Evolutionary conservation across 2,113 vertebrate genomes (phyloP), one percentile per base, ranked within the genome.

Genomic region (Saguinus imperator): DNA sequence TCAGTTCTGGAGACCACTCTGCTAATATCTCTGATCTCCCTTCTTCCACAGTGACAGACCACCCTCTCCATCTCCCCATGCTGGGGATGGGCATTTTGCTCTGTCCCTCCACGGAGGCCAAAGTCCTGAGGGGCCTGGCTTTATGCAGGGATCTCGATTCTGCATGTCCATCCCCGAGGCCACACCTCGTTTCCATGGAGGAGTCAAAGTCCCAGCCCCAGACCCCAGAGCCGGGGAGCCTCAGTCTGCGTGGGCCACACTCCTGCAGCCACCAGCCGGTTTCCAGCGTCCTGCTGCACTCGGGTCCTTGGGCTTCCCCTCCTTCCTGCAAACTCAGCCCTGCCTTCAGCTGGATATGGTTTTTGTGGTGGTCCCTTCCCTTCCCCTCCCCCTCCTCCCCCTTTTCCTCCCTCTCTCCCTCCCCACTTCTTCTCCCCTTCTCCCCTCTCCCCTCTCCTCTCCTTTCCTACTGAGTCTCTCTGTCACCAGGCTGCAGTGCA

Each of bases 41-140:
- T 35, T 85, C 43, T 23, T 17, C n/a, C 79, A 17, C 10, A 2
- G 11, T 48, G 18, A 25, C 8, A 37, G n/a, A 23, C 1, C 35
- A 10, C 5, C 14, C 27, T 16, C 80, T 18, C 40, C 0, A 0
- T 20, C 64, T 57, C 7, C 3, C 21, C 3, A 18, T 37, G 14
- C 58, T 5, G 37, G 50, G 32, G 0, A 10, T 11, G 1, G 7
- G 3, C 13, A 13, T 23, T 32, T 43, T 3, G 13, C 13, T 23
- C 27, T 9, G 1, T 25, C 3, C 9, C 12, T 66, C 10, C n/a
- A 43, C 8, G 0, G 8, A 58, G 70, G 21, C 45, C 0, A 0
- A 5, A 7, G 55, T n/a, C 66, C 37, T 6, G 5, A 32, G 48
- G 50, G 10, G 14, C 61, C 48, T 55, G 25, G 66, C 76, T 68